Evolutionary conservation across 2,888 invertebrate genomes (phyloP).

Genomic region (Mantis religiosa): DNA sequence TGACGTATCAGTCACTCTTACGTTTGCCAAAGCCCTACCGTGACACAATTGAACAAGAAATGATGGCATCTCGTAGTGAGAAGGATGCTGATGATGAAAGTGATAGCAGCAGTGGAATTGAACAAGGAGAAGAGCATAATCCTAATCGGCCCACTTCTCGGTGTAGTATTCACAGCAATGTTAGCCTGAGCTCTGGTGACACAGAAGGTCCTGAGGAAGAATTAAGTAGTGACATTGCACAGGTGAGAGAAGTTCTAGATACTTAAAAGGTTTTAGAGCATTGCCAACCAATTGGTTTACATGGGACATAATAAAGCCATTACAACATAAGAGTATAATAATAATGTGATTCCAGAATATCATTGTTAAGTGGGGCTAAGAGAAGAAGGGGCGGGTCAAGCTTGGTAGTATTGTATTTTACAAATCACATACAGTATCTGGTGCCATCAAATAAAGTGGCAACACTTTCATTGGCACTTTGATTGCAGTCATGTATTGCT

Average conservation of each 20-base stretch:
- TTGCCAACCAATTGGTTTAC: too few species aligned
- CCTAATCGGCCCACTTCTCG: constrained; percentile 14
- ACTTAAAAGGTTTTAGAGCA: neutral
- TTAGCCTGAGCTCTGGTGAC: constrained; percentile 48
- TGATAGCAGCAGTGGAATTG: constrained; percentile 48
- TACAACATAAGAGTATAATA: too few species aligned
- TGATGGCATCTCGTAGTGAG: constrained; percentile 50
- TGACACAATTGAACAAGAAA: constrained; percentile 42
- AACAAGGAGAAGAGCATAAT: constrained; percentile 36
- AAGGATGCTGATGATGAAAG: constrained; percentile 62
- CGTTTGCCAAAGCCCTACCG: constrained; percentile 77
- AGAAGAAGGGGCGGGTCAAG: too few species aligned
- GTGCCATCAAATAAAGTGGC: too few species aligned
- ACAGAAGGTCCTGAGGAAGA: constrained; percentile 70
- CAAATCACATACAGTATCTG: too few species aligned
- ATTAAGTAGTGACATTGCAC: constrained; percentile 32
- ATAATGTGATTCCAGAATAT: too few species aligned
- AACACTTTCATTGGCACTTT: too few species aligned
- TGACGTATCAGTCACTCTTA: constrained; percentile 81
- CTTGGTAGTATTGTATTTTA: too few species aligned
- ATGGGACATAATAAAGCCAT: too few species aligned
- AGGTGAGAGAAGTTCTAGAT: neutral
- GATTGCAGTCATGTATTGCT: too few species aligned
- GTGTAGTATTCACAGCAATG: constrained; percentile 28
- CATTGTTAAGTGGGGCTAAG: too few species aligned